Conservation (phyloP, 2,797 vertebrate genomes). For the Lacerta viridis region DNA sequence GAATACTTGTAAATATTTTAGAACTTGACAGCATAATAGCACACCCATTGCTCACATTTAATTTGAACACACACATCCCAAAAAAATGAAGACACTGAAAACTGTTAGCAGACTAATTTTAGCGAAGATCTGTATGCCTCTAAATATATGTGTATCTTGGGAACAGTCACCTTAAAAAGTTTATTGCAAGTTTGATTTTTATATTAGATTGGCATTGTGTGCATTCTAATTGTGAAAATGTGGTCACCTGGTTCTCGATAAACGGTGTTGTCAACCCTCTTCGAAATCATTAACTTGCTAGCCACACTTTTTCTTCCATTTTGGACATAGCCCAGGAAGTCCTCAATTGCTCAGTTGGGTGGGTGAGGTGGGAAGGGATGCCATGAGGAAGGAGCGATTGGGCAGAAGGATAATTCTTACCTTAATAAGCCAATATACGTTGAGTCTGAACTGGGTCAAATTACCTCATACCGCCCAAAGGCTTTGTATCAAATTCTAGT, state of each 20-base stretch:
- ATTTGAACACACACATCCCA: not conserved
- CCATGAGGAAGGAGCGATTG: not conserved
- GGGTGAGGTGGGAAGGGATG: not conserved
- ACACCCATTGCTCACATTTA: not conserved
- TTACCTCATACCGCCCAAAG: not conserved
- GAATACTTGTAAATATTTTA: not conserved
- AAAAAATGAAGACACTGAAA: not conserved
- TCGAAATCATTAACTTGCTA: no score
- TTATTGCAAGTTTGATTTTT: not conserved
- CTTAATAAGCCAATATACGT: not conserved
- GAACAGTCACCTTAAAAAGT: not conserved
- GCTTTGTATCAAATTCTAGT: not conserved
- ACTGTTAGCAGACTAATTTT: not conserved
- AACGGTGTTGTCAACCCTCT: not conserved
- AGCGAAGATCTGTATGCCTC: not conserved
- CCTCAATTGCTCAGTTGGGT: no score
- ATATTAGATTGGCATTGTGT: not conserved
- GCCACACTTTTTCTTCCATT: no score
- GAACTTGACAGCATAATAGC: not conserved
- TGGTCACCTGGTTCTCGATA: not conserved
- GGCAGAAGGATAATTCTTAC: not conserved
- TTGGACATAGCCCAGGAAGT: no score
- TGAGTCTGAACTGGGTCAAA: not conserved
- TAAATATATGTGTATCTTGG: not conserved
- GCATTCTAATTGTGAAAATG: not conserved